A percentile compares a stretch with the other conserved stretches of the same genome.
Evolutionary conservation across 2,797 vertebrate species (phyloP).

Genomic region (Nyctibius grandis): DNA sequence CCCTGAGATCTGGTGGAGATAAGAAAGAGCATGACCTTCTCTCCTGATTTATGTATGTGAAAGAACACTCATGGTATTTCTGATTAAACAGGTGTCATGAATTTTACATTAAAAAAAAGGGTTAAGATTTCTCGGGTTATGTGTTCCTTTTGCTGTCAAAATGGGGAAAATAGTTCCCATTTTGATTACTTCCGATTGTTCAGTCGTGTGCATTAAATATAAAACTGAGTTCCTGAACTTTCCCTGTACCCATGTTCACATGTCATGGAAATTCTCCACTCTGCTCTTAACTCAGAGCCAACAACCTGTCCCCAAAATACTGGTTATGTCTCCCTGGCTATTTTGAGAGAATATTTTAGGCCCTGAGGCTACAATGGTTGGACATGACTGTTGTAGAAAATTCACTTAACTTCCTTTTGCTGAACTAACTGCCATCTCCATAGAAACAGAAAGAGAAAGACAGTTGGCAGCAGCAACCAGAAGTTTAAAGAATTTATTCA

Average conservation of each 20-base stretch:
- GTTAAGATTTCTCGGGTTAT: neutral
- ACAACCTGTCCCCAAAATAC: neutral
- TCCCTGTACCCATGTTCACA: fast-evolving
- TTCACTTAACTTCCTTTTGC: constrained; percentile 54
- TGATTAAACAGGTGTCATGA: neutral
- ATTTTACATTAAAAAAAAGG: neutral
- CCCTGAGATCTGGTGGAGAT: neutral
- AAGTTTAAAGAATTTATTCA: constrained; percentile 56
- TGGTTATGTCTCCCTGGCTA: neutral
- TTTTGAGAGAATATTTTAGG: neutral
- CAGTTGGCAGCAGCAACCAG: constrained; percentile 58
- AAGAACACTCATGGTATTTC: neutral
- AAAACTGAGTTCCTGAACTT: neutral
- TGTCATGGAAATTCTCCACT: neutral
- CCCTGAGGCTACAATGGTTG: neutral
- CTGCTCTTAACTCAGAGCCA: neutral
- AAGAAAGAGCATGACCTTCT: neutral
- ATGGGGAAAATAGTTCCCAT: neutral
- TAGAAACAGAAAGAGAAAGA: constrained; percentile 67
- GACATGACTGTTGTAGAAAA: neutral
- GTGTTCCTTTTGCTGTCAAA: neutral
- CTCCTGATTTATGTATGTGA: neutral
- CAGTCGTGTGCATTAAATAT: neutral
- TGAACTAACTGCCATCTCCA: constrained; percentile 58
- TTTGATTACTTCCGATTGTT: neutral